Conservation (phyloP, 1,140 invertebrate genomes). For the Atta cephalotes region DNA sequence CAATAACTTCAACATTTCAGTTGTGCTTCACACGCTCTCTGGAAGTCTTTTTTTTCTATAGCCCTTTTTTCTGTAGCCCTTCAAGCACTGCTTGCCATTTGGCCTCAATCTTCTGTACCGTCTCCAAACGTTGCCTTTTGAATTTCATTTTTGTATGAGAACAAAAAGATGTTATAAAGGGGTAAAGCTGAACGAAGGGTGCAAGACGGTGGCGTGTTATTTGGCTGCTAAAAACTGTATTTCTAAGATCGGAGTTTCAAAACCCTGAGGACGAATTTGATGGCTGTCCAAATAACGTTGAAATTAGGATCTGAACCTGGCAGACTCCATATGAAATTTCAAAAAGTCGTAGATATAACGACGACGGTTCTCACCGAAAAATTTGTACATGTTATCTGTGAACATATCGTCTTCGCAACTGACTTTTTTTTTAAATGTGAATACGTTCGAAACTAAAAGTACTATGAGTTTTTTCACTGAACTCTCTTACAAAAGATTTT, state of each 20-base stretch:
- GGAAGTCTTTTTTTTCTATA: not conserved
- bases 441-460: too few species aligned
- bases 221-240: not conserved
- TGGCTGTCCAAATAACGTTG: not conserved
- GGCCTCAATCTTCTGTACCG: not conserved
- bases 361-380: not conserved
- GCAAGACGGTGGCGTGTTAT: not conserved
- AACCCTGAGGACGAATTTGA: not conserved
- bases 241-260: not conserved
- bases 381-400: not conserved
- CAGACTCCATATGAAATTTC: not conserved
- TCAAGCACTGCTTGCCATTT: not conserved
- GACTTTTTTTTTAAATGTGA: too few species aligned
- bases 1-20: not conserved
- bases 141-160: not conserved
- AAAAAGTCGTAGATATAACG: not conserved
- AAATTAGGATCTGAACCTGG: not conserved
- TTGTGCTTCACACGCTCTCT: not conserved
- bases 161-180: not conserved
- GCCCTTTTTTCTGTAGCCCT: not conserved
- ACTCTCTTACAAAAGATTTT: too few species aligned
- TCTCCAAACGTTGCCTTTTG: not conserved
- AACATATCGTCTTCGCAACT: too few species aligned
- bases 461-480: too few species aligned
- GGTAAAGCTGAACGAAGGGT: not conserved